phyloP scores from a whole-genome alignment of 2,888 invertebrate genomes.

The Pteria penguin region DNA sequence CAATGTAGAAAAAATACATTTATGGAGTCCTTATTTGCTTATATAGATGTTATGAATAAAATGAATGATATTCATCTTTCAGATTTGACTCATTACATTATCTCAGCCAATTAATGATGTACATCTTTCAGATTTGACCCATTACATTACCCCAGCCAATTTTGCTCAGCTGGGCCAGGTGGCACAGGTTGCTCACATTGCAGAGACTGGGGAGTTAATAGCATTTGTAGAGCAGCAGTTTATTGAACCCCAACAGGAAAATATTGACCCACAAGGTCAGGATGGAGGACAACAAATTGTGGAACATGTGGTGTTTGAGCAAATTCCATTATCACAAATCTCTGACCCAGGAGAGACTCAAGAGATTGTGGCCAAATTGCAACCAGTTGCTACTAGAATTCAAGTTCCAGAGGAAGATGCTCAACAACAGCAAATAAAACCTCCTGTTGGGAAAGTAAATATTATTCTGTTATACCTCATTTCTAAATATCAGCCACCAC shows the following conservation, averaged over 20 bases:
- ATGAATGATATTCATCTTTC: no score
- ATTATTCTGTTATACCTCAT: no score
- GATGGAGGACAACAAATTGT: slow-evolving; percentile 20
- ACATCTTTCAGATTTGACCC: slow-evolving; percentile 70
- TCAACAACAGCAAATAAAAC: slow-evolving; percentile 50
- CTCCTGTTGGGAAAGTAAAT: slow-evolving; percentile 74
- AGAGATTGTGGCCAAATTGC: slow-evolving; percentile 7
- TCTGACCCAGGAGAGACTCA: slow-evolving; percentile 33
- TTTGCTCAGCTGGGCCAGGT: slow-evolving; percentile 47
- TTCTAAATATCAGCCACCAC: no score
- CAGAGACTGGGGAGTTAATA: slow-evolving; percentile 56
- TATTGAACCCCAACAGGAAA: slow-evolving; percentile 53
- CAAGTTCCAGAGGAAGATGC: neutral
- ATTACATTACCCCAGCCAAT: slow-evolving; percentile 60
- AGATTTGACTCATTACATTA: no score
- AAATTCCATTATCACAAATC: slow-evolving; percentile 46
- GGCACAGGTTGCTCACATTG: slow-evolving; percentile 58
- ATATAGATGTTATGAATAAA: no score
- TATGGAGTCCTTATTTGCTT: no score
- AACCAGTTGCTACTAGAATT: slow-evolving; percentile 2
- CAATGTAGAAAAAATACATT: no score
- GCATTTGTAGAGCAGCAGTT: slow-evolving; percentile 58
- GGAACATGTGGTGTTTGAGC: slow-evolving; percentile 58
- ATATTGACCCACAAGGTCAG: slow-evolving; percentile 56
- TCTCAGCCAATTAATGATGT: no score